Percentiles rank a stretch among this genome's conserved stretches.
phyloP scores from a whole-genome alignment of 2,888 invertebrate genomes.

The Brenthis ino region DNA sequence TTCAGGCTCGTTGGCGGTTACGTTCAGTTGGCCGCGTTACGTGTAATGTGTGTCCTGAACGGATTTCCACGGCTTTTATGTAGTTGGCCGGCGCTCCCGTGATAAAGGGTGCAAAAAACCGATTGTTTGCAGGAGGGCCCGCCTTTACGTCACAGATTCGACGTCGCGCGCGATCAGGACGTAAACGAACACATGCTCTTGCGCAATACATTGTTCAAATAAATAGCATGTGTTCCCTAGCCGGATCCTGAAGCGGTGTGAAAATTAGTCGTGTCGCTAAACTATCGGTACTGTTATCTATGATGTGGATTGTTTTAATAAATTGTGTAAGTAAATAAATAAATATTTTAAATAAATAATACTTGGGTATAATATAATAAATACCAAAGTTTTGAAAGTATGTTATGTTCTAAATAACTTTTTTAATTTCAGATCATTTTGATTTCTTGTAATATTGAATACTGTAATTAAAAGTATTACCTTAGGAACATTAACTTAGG shows the following conservation, averaged over 20 bases:
- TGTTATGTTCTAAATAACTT: no score
- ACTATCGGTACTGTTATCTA: conserved; percentile 10
- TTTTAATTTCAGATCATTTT: no score
- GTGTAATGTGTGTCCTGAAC: conserved; percentile 78
- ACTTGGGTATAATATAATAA: no score
- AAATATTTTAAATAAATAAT: not conserved
- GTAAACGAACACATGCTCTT: conserved; percentile 69
- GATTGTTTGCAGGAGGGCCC: conserved; percentile 76
- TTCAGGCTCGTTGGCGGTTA: conserved; percentile 63
- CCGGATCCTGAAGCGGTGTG: conserved; percentile 71
- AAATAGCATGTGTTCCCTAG: conserved; percentile 72
- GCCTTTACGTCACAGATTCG: conserved; percentile 71
- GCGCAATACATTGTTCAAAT: conserved; percentile 73
- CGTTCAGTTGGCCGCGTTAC: conserved; percentile 75
- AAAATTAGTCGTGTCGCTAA: conserved; percentile 48
- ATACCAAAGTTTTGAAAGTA: no score
- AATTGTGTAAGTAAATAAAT: not conserved
- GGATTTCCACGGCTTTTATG: conserved; percentile 79
- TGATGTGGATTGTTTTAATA: not conserved
- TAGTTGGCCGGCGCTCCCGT: conserved; percentile 69
- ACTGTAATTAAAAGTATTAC: no score
- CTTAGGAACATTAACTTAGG: no score
- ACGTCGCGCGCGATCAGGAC: conserved; percentile 66
- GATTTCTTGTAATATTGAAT: no score
- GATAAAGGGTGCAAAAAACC: conserved; percentile 80